Evolutionary conservation across 2,113 vertebrate genomes (phyloP).

Genomic region (Fulmarus glacialis): DNA sequence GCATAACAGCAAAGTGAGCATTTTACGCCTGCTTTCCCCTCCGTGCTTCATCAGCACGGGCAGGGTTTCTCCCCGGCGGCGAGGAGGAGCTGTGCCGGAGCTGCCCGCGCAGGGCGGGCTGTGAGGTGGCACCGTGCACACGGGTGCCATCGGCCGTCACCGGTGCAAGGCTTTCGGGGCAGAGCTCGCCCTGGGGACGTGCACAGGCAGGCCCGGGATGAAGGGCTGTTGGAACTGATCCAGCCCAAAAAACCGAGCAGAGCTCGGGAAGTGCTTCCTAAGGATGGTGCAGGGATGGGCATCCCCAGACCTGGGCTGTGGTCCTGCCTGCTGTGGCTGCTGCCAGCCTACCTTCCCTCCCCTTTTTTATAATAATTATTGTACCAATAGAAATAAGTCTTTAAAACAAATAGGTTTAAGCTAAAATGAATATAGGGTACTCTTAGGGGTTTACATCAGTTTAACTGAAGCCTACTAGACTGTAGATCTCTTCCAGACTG

Average conservation of each 20-base stretch:
- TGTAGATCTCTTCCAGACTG: background rate
- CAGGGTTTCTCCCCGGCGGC: background rate
- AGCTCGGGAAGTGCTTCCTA: background rate
- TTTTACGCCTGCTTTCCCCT: background rate
- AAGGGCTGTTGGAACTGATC: background rate
- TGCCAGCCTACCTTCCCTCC: background rate
- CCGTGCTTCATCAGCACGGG: background rate
- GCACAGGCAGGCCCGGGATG: background rate
- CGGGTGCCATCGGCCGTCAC: fast-evolving
- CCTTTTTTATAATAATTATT: background rate
- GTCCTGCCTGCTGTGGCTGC: background rate
- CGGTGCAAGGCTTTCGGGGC: fast-evolving
- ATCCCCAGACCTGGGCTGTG: background rate
- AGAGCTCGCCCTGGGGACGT: background rate
- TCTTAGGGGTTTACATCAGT: background rate
- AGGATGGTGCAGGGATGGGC: background rate
- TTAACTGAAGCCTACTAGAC: background rate
- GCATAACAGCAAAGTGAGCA: fast-evolving
- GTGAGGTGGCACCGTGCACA: background rate
- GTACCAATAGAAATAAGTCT: background rate
- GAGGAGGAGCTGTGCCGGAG: fast-evolving
- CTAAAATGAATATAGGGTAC: background rate
- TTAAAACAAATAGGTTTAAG: background rate
- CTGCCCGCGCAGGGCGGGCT: background rate
- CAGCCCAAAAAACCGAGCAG: fast-evolving